Evolutionary conservation across 2,888 invertebrate species (phyloP), one percentile per base, ranked within the genome.

Genomic region (Chrysolina americana): DNA sequence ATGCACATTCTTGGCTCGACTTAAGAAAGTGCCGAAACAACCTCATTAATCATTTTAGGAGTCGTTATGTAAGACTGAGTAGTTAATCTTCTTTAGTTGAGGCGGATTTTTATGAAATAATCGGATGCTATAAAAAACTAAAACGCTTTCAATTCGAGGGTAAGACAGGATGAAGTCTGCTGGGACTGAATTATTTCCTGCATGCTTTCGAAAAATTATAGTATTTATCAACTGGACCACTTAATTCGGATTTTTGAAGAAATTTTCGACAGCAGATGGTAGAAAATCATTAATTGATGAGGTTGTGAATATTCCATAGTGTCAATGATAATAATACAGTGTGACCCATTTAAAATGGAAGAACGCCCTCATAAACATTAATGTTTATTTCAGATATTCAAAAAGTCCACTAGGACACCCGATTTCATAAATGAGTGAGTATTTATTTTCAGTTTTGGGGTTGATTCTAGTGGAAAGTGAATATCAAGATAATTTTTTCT

Each of bases 31-130:
- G 53, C 41, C 68, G 68, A 68, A 68, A 68, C 28, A 17, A 53
- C 19, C 53, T 53, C 50, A 68, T 68, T 68, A 53, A 68, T 68
- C 68, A 68, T 68, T 68, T 68, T 68, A 68, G 36, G 53, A 41
- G 48, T 53, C 21, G 21, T 68, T 68, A 28, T 41, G 68, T 53
- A 68, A 68, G 68, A 68, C 15, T n/a, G n/a, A 59, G 59, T 59
- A 28, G 59, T 59, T 59, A 59, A 59, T 59, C 59, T 59, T 59
- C 59, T 59, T 59, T 59, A n/a, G 59, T 36, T 59, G 59, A 59
- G 59, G 59, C 59, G 59, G 59, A 59, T 59, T 59, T 59, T 59
- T 59, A 59, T 59, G 59, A 28, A 59, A 59, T 59, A 59, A 59
- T 59, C 59, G 28, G 59, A 59, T 59, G 28, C n/a, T 36, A 28